Percentiles rank a stretch among this genome's conserved stretches.
phyloP scores from a whole-genome alignment of 2,888 invertebrate species.

The Saturnia japonica region DNA sequence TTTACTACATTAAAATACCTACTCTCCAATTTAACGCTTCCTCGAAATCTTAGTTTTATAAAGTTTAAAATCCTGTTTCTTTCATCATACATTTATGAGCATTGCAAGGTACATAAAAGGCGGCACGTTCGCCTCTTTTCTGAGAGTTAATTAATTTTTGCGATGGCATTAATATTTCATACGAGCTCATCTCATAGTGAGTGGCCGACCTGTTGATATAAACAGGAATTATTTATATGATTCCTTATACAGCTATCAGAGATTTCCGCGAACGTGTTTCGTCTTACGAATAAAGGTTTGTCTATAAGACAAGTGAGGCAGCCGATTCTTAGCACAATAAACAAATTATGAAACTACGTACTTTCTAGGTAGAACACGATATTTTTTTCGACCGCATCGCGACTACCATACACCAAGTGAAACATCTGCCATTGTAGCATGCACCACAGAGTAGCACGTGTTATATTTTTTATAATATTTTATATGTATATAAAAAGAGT shows the following conservation, averaged over 20 bases:
- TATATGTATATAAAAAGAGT: too few relatives aligned
- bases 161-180: slow-evolving; percentile 24
- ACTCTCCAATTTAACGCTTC: slow-evolving; percentile 6
- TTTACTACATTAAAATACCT: background rate
- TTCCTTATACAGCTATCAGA: slow-evolving; percentile 25
- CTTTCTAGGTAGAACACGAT: too few relatives aligned
- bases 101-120: slow-evolving; percentile 16
- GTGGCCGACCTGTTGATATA: slow-evolving; percentile 22
- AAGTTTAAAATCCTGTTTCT: slow-evolving; percentile 8
- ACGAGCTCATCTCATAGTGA: slow-evolving; percentile 23
- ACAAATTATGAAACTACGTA: background rate
- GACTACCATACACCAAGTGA: too few relatives aligned
- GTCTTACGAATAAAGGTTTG: slow-evolving; percentile 30
- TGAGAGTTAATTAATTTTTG: slow-evolving; percentile 26
- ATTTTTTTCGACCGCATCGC: too few relatives aligned
- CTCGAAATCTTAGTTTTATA: slow-evolving; percentile 17
- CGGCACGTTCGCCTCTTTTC: slow-evolving; percentile 11
- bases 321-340: background rate
- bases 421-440: too few relatives aligned
- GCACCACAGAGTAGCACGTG: too few relatives aligned
- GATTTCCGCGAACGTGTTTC: slow-evolving; percentile 32
- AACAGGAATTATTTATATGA: slow-evolving; percentile 26
- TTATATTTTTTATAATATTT: too few relatives aligned
- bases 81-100: slow-evolving; percentile 20
- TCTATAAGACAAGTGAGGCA: slow-evolving; percentile 10